Percentiles rank a stretch among this genome's conserved stretches.
Evolutionary conservation across 2,888 invertebrate genomes (phyloP).

Genomic region (Rhimphoctona megacephalus): DNA sequence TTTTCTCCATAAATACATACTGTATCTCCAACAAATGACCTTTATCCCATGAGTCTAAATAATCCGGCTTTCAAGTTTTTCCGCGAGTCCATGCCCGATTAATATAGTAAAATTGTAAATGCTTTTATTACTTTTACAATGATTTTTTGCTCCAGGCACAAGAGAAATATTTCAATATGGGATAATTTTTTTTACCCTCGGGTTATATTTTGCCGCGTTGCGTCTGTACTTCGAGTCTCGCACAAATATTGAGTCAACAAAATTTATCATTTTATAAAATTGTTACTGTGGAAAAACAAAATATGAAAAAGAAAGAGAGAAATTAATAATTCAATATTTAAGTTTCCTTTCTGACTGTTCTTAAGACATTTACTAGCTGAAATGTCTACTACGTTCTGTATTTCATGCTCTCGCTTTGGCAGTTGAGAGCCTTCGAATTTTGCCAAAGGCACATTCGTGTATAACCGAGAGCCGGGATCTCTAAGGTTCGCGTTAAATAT

Average conservation of each 20-base stretch:
- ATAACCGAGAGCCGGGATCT: constrained; percentile 43
- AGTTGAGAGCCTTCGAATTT: constrained; percentile 46
- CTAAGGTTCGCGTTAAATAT: constrained; percentile 61
- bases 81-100: not conserved
- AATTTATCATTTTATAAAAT: constrained; percentile 49
- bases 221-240: constrained; percentile 17
- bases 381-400: constrained; percentile 39
- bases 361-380: constrained; percentile 14
- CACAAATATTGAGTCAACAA: not conserved
- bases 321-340: constrained; percentile 15
- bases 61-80: too few relatives aligned
- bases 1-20: too few relatives aligned
- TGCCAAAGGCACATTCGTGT: constrained; percentile 61
- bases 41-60: too few relatives aligned
- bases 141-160: not conserved
- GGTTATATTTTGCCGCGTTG: not conserved
- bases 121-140: not conserved
- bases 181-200: too few relatives aligned
- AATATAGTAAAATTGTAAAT: not conserved
- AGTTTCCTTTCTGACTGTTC: not conserved
- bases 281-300: not conserved
- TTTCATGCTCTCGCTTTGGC: constrained; percentile 58
- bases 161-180: too few relatives aligned
- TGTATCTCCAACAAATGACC: not conserved
- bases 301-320: not conserved